Conservation (phyloP, 2,888 invertebrate species). For the Tetanocera ferruginea region DNA sequence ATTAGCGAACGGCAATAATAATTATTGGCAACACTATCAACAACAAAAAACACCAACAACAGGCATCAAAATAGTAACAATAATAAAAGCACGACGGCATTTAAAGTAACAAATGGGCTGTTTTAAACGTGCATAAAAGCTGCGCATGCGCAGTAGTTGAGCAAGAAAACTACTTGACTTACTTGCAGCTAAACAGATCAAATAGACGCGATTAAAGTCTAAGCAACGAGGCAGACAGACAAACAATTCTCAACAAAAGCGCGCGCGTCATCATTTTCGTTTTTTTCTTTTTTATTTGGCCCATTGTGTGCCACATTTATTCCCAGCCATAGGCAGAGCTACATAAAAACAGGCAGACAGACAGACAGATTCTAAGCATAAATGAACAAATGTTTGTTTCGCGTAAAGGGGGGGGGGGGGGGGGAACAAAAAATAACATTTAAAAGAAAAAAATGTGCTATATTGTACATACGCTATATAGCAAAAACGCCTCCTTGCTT, state of each 20-base stretch:
- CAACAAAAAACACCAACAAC: background rate
- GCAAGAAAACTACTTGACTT: background rate
- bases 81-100: background rate
- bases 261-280: slow-evolving; percentile 18
- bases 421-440: background rate
- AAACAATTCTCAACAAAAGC: slow-evolving; percentile 18
- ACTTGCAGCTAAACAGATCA: slow-evolving; percentile 2
- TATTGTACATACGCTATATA: slow-evolving; percentile 2
- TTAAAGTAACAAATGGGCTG: background rate
- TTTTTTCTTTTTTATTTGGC: too few species aligned
- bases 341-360: background rate
- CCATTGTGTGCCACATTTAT: background rate
- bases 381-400: background rate
- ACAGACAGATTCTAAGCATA: background rate
- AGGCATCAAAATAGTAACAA: background rate
- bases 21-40: slow-evolving; percentile 11
- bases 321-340: background rate
- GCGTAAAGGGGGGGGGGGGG: background rate
- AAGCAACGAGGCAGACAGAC: background rate
- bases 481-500: slow-evolving; percentile 37
- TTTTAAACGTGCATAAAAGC: slow-evolving; percentile 10
- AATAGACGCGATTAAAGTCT: slow-evolving; percentile 18
- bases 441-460: background rate
- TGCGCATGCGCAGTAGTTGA: slow-evolving; percentile 25
- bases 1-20: slow-evolving; percentile 1